Evolutionary conservation across 2,797 vertebrate species (phyloP).

Genomic region (Lithobates sylvaticus): DNA sequence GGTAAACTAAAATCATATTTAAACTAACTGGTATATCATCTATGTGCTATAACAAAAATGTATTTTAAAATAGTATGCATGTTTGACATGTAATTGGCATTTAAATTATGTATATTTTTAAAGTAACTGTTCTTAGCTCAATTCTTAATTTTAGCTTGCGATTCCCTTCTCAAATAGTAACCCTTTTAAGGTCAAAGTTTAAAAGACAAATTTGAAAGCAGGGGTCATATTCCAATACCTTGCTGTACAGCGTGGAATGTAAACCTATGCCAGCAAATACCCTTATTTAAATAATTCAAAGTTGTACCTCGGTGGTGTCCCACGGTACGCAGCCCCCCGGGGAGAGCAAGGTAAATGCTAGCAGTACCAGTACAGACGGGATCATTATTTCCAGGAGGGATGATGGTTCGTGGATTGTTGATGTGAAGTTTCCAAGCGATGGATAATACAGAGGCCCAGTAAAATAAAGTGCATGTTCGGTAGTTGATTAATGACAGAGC

Average conservation of each 20-base stretch:
- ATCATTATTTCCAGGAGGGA: background rate
- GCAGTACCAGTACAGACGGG: background rate
- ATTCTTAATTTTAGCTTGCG: too few species aligned
- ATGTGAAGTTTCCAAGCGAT: background rate
- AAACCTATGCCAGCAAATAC: background rate
- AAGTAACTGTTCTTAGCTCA: too few species aligned
- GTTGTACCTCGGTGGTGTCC: slow-evolving; percentile 18
- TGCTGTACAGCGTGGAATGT: background rate
- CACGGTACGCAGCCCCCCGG: background rate
- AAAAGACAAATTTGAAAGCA: background rate
- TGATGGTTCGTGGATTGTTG: background rate
- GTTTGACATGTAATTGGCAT: too few species aligned
- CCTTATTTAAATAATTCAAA: background rate
- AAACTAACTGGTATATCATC: too few species aligned
- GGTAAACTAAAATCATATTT: too few species aligned
- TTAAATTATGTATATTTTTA: too few species aligned
- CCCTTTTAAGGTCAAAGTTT: background rate
- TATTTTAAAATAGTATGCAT: too few species aligned
- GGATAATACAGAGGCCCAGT: background rate
- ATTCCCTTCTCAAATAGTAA: too few species aligned
- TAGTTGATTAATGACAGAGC: slow-evolving; percentile 15
- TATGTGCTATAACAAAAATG: too few species aligned
- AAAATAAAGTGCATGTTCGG: background rate
- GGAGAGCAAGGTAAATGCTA: background rate
- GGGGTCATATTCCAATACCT: slow-evolving; percentile 32